phyloP scores from a whole-genome alignment of 2,797 vertebrate species.

The Sebastiscus albofasciatus region DNA sequence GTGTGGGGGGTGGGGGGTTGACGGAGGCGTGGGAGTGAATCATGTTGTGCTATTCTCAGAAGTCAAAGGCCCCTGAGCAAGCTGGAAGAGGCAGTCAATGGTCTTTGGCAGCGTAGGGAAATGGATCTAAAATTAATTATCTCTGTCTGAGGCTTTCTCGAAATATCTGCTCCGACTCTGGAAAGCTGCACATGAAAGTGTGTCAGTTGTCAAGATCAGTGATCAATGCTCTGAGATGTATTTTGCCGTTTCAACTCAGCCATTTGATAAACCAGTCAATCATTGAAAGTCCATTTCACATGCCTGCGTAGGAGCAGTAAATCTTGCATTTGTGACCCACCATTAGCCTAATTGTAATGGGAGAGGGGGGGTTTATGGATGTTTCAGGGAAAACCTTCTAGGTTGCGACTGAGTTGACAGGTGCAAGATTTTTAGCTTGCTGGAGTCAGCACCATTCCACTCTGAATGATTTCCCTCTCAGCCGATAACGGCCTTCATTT shows the following conservation, averaged over 20 bases:
- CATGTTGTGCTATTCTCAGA: constrained; percentile 51
- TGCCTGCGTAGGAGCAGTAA: not conserved
- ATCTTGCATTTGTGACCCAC: constrained; percentile 28
- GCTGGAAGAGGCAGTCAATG: constrained; percentile 30
- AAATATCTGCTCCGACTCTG: constrained; percentile 8
- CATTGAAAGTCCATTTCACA: not conserved
- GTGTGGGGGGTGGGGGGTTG: not conserved
- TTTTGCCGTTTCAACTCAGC: constrained; percentile 11
- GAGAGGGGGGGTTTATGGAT: not conserved
- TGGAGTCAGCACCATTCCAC: constrained; percentile 48
- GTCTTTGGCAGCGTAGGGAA: constrained; percentile 36
- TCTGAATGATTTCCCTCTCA: constrained; percentile 37
- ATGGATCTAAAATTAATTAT: constrained; percentile 62
- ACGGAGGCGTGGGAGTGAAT: constrained; percentile 56
- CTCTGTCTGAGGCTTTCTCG: constrained; percentile 20
- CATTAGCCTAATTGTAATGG: constrained; percentile 62
- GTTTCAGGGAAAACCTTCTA: constrained; percentile 22
- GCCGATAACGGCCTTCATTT: constrained; percentile 21
- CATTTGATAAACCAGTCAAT: constrained; percentile 13
- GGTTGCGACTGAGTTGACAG: constrained; percentile 39
- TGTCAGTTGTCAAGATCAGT: constrained; percentile 36
- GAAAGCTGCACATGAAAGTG: not conserved
- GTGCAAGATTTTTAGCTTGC: constrained; percentile 36
- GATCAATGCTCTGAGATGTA: constrained; percentile 1
- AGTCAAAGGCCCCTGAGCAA: constrained; percentile 47